Conservation (phyloP, 1,140 invertebrate genomes). For the Wiebesia pumilae region DNA sequence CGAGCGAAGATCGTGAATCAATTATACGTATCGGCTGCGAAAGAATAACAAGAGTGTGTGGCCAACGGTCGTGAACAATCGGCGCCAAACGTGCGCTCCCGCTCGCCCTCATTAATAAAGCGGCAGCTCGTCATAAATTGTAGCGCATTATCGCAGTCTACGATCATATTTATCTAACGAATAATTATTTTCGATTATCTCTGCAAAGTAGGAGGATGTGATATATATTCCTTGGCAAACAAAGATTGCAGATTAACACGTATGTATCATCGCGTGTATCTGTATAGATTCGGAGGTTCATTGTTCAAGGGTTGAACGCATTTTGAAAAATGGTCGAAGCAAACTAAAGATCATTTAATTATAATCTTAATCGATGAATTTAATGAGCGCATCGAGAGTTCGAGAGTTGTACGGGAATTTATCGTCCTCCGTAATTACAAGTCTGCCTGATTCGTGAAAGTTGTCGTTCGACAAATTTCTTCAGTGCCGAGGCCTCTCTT, state of each 20-base stretch:
- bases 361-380: background rate
- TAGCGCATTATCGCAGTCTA: slow-evolving; percentile 61
- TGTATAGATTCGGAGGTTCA: background rate
- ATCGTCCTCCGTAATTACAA: background rate
- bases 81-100: background rate
- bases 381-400: background rate
- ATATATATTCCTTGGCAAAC: slow-evolving; percentile 14
- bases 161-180: slow-evolving; percentile 71
- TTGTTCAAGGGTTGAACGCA: background rate
- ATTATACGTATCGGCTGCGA: slow-evolving; percentile 10
- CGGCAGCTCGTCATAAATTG: slow-evolving; percentile 65
- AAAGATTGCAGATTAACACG: slow-evolving; percentile 27
- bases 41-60: background rate
- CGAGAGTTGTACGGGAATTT: background rate
- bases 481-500: too few species aligned
- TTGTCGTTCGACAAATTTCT: background rate
- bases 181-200: slow-evolving; percentile 72
- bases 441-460: too few species aligned
- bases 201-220: slow-evolving; percentile 43
- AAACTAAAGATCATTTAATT: background rate
- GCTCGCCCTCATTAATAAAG: slow-evolving; percentile 46
- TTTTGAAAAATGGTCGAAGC: background rate
- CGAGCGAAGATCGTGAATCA: slow-evolving; percentile 18
- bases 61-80: slow-evolving; percentile 11
- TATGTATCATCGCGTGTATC: background rate